Conservation (phyloP, 2,888 invertebrate species). For the Halocaridina rubra region DNA sequence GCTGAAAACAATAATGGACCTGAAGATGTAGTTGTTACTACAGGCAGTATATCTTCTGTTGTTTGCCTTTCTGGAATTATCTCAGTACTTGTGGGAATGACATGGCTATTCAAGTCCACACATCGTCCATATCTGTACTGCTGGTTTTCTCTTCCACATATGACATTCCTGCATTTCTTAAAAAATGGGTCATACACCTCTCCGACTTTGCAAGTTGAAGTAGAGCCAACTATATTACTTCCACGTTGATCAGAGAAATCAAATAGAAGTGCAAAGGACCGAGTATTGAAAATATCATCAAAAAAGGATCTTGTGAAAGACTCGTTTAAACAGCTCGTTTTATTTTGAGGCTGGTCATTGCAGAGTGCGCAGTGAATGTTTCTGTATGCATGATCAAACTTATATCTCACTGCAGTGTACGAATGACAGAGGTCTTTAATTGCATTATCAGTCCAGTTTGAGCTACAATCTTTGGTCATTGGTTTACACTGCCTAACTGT, state of each 20-base stretch:
- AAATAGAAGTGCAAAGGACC: slow-evolving; percentile 69
- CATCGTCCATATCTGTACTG: slow-evolving; percentile 66
- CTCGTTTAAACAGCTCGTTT: slow-evolving; percentile 66
- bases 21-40: too few species aligned
- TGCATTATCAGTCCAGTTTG: slow-evolving; percentile 68
- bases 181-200: slow-evolving; percentile 71
- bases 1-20: too few species aligned
- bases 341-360: slow-evolving; percentile 68
- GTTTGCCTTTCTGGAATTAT: too few species aligned
- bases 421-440: slow-evolving; percentile 68
- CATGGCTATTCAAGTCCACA: slow-evolving; percentile 61
- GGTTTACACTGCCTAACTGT: slow-evolving; percentile 69
- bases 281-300: slow-evolving; percentile 67
- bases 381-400: slow-evolving; percentile 67
- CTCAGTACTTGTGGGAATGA: not conserved
- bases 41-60: too few species aligned
- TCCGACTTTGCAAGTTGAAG: slow-evolving; percentile 63
- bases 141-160: slow-evolving; percentile 67
- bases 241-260: slow-evolving; percentile 67
- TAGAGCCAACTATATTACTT: slow-evolving; percentile 66
- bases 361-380: slow-evolving; percentile 71
- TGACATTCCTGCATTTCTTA: slow-evolving; percentile 69
- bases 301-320: slow-evolving; percentile 65
- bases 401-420: slow-evolving; percentile 69
- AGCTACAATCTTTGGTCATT: slow-evolving; percentile 67